Evolutionary conservation across 2,797 vertebrate genomes (phyloP).

Genomic region (Characodon lateralis): DNA sequence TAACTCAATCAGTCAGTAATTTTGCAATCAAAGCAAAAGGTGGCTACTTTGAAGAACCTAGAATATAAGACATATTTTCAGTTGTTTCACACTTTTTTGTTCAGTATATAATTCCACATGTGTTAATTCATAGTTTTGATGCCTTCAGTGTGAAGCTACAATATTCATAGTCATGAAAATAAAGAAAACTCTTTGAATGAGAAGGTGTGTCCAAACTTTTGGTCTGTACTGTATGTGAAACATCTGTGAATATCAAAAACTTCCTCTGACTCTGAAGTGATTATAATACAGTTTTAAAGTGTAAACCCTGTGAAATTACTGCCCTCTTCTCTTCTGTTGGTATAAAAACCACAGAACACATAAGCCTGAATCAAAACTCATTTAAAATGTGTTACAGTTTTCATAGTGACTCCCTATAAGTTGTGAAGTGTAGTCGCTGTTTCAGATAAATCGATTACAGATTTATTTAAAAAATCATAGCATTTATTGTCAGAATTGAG

Average conservation of each 20-base stretch:
- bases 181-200: too few species aligned
- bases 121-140: too few species aligned
- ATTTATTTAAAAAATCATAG: background rate
- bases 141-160: too few species aligned
- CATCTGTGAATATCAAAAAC: background rate
- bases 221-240: background rate
- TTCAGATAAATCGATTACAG: background rate
- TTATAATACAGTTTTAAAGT: background rate
- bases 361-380: background rate
- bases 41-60: too few species aligned
- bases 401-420: background rate
- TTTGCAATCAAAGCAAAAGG: too few species aligned
- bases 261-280: background rate
- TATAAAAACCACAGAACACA: background rate
- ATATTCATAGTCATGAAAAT: too few species aligned
- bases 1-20: too few species aligned
- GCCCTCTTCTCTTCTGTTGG: background rate
- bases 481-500: background rate
- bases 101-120: too few species aligned
- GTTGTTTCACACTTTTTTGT: too few species aligned
- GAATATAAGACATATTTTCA: too few species aligned
- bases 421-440: background rate
- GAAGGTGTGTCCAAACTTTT: too few species aligned
- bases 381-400: background rate
- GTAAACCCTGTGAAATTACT: background rate